Conservation (phyloP, 2,888 invertebrate genomes). For the Dinocampus coccinellae region DNA sequence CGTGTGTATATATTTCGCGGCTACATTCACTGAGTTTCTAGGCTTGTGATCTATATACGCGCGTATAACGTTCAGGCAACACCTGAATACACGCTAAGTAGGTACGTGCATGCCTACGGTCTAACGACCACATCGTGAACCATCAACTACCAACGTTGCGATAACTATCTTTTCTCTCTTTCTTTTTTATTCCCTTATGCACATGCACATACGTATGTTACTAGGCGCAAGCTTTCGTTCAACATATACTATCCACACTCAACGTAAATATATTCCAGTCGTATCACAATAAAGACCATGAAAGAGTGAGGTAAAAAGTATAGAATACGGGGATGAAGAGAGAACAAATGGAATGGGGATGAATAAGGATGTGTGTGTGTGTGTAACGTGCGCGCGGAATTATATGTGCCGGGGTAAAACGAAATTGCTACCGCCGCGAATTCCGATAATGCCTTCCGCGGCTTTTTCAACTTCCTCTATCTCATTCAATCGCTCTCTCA, state of each 20-base stretch:
- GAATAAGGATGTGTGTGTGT: background rate
- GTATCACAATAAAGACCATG: slow-evolving; percentile 49
- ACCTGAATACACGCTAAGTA: slow-evolving; percentile 41
- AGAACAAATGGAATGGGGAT: background rate
- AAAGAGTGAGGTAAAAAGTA: background rate
- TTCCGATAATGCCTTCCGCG: slow-evolving; percentile 52
- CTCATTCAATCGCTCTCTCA: background rate
- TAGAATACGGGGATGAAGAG: no score
- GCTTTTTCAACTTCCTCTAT: slow-evolving; percentile 42
- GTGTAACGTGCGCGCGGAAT: background rate
- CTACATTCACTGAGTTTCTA: background rate
- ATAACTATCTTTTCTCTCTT: slow-evolving; percentile 47
- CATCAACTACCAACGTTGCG: slow-evolving; percentile 38
- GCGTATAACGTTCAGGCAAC: slow-evolving; percentile 1
- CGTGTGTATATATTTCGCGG: background rate
- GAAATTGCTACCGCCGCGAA: slow-evolving; percentile 52
- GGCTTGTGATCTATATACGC: slow-evolving; percentile 14
- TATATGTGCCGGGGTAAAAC: slow-evolving; percentile 28
- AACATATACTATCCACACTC: slow-evolving; percentile 50
- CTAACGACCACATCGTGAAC: slow-evolving; percentile 35
- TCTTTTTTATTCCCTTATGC: slow-evolving; percentile 14
- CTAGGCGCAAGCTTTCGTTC: slow-evolving; percentile 29
- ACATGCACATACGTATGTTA: slow-evolving; percentile 8
- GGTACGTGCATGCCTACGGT: slow-evolving; percentile 42
- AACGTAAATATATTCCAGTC: slow-evolving; percentile 53